Conservation (phyloP, 2,113 vertebrate species). For the Osmerus eperlanus region DNA sequence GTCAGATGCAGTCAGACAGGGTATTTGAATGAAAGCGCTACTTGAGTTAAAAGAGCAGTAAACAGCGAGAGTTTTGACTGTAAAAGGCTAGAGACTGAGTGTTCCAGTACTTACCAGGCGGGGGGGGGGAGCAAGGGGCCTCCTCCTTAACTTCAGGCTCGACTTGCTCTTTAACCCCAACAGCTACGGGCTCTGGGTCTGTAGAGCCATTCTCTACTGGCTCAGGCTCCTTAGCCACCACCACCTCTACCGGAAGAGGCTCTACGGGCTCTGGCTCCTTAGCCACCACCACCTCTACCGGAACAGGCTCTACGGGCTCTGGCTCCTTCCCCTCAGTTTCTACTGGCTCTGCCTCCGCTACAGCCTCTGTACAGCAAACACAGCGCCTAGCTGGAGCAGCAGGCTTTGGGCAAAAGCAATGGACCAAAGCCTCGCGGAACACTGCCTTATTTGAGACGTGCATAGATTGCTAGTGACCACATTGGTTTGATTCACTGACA, state of each 20-base stretch:
- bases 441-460: constrained; percentile 43
- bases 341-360: constrained; percentile 61
- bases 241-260: constrained; percentile 50
- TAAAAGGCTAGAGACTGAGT: constrained; percentile 48
- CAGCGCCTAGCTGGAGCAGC: constrained; percentile 69
- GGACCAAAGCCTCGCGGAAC: constrained; percentile 42
- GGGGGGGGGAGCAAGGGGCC: constrained; percentile 46
- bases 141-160: constrained; percentile 55
- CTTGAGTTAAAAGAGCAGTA: constrained; percentile 13
- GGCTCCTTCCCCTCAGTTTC: constrained; percentile 65
- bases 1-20: not conserved
- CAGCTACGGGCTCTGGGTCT: constrained; percentile 41
- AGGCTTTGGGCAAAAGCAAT: constrained; percentile 53
- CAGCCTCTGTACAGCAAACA: constrained; percentile 74
- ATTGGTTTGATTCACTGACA: constrained; percentile 1
- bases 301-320: constrained; percentile 53
- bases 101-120: constrained; percentile 63
- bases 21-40: constrained; percentile 20
- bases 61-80: constrained; percentile 37
- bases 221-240: constrained; percentile 49
- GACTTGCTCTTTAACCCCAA: constrained; percentile 53
- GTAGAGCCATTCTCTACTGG: constrained; percentile 45
- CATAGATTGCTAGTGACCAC: constrained; percentile 57
- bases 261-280: constrained; percentile 58
- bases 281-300: constrained; percentile 50